These are phyloP conservation scores for Suillia variegata DNA, from an alignment of 2,888 invertebrate genomes.

Conservation along the genomic window DNA sequence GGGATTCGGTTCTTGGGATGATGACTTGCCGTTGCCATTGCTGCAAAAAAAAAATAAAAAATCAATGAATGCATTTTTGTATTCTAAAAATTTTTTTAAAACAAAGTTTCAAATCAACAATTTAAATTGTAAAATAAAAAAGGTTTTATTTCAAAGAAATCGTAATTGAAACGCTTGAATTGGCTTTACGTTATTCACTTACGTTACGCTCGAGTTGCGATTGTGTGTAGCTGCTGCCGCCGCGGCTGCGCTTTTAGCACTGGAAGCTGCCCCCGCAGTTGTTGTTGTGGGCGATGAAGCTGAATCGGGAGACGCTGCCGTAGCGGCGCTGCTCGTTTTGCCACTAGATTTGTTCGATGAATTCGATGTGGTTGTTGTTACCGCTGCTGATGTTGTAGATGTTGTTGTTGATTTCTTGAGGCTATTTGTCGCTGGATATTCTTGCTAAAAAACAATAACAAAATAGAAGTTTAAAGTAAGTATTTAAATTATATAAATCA, in stretches of 20 bases:
- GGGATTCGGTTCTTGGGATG: conserved; percentile 84
- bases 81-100: no score
- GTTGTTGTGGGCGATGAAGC: conserved; percentile 56
- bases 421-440: conserved; percentile 65
- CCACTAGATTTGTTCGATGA: conserved; percentile 44
- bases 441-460: conserved; percentile 60
- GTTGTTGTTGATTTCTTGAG: conserved; percentile 54
- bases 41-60: conserved; percentile 50
- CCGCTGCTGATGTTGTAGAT: conserved; percentile 37
- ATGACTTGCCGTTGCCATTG: conserved; percentile 67
- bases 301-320: conserved; percentile 58
- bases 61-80: background rate
- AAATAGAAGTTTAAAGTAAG: conserved; percentile 12
- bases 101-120: background rate
- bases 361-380: conserved; percentile 27
- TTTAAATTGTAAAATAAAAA: background rate
- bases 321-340: conserved; percentile 40
- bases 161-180: no score
- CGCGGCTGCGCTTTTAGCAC: conserved; percentile 31
- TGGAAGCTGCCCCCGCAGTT: conserved; percentile 41
- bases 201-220: conserved; percentile 70
- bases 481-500: background rate
- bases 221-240: conserved; percentile 61
- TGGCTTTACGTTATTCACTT: conserved; percentile 53
- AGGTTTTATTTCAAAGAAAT: background rate